Evolutionary conservation across 2,888 invertebrate genomes (phyloP).

Genomic region (Melanchra persicariae): DNA sequence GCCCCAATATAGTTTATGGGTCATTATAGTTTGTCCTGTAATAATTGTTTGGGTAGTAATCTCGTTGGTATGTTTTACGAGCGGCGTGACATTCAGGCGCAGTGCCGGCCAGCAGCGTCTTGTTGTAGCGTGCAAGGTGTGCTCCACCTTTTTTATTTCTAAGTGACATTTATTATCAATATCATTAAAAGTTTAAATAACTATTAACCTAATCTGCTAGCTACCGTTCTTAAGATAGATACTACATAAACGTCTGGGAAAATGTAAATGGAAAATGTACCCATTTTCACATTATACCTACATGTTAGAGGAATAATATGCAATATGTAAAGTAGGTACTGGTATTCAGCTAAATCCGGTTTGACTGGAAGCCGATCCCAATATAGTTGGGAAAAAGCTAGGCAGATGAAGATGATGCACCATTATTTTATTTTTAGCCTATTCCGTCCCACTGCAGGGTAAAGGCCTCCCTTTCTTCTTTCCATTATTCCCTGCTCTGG

Average conservation of each 20-base stretch:
- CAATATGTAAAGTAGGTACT: too few species aligned
- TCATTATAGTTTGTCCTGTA: constrained; percentile 43
- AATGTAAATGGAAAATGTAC: neutral
- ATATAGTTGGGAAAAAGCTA: too few species aligned
- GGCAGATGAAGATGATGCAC: too few species aligned
- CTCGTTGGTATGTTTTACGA: constrained; percentile 42
- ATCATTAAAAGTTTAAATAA: constrained; percentile 7
- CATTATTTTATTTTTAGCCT: too few species aligned
- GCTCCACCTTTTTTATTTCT: constrained; percentile 28
- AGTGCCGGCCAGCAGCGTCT: too few species aligned
- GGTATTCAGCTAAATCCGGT: too few species aligned
- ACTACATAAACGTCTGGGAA: too few species aligned
- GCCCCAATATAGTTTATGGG: constrained; percentile 32
- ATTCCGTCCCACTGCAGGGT: too few species aligned
- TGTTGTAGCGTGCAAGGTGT: constrained; percentile 30
- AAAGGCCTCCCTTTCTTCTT: too few species aligned
- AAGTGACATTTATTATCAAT: constrained; percentile 41
- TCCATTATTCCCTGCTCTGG: too few species aligned
- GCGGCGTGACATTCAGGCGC: constrained; percentile 41
- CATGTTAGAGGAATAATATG: too few species aligned
- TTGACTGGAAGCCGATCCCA: too few species aligned
- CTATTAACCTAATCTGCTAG: constrained; percentile 7
- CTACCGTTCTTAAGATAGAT: constrained; percentile 3
- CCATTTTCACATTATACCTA: neutral
- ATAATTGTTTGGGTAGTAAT: constrained; percentile 54